Conservation (phyloP, 2,797 vertebrate species). For the Trematomus bernacchii region DNA sequence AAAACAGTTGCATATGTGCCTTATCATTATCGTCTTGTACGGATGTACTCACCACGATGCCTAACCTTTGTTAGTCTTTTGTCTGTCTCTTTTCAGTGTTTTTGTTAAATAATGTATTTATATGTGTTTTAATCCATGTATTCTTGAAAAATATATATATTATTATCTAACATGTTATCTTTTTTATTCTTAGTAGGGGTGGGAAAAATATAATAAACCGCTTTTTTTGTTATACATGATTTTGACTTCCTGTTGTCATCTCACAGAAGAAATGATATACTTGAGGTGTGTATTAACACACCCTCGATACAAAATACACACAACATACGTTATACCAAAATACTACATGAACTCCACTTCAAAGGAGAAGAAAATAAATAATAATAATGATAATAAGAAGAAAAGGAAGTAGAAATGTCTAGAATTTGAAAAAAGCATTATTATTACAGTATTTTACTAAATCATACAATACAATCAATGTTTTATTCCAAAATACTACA, state of each 20-base stretch:
- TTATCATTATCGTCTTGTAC: conserved; percentile 65
- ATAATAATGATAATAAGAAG: neutral
- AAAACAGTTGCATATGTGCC: conserved; percentile 55
- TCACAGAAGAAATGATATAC: neutral
- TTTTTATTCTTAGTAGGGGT: conserved; percentile 75
- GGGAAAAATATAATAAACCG: conserved; percentile 81
- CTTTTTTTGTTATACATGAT: conserved; percentile 72
- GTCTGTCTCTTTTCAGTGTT: conserved; percentile 63
- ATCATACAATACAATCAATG: no score
- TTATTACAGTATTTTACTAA: no score
- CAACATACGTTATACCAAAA: neutral
- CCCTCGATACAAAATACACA: neutral
- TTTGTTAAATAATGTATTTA: conserved; percentile 82
- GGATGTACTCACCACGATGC: conserved; percentile 68
- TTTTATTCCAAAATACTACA: no score
- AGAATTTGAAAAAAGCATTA: neutral
- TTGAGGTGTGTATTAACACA: neutral
- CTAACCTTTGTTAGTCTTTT: conserved; percentile 70
- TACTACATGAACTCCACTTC: neutral
- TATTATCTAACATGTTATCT: conserved; percentile 76
- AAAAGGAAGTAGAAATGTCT: neutral
- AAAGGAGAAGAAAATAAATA: neutral
- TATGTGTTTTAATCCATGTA: conserved; percentile 81
- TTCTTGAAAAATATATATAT: conserved; percentile 71
- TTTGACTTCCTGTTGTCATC: conserved; percentile 35